Evolutionary conservation across 2,797 vertebrate species (phyloP), one percentile per base, ranked within the genome.

Genomic region (Diceros bicornis): DNA sequence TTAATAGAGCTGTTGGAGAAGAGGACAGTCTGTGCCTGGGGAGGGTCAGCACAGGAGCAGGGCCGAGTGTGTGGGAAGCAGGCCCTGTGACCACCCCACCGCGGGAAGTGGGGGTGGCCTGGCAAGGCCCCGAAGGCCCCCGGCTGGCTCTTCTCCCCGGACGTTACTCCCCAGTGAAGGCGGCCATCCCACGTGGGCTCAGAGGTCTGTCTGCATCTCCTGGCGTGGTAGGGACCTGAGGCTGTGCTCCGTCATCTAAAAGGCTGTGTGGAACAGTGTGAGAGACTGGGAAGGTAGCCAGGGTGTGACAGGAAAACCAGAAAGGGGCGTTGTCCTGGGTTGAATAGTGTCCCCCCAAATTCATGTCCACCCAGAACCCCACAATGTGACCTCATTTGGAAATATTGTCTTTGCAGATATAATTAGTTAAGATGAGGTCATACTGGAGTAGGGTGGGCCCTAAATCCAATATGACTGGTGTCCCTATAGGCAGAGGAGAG

Each of bases 1-100:
- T 97, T 96, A 94, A 97, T 93, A 98, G 97, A 96, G 62, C 62
- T 7, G 9, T 47, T 66, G 5, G 7, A 10, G 47, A 11, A 94
- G 55, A 84, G 96, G 83, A 97, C 93, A n/a, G 79, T 3, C n/a
- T 74, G 96, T 97, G 86, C 96, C n/a, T 5, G 4, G 88, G 62
- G 57, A 92, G 25, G 57, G 77, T 72, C 32, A 41, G 8, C 61
- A 7, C 61, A 4, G 72, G 75, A 41, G 13, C 18, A 11, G 82
- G 91, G 37, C 64, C 0, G 9, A 21, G 25, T 32, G 82, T 81
- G 29, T 27, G 0, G 6, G 55, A 77, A 81, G 61, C 27, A 83
- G 34, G 75, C 55, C 74, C 92, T 1, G 32, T 92, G 97, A 96
- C 77, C n/a, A 27, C 13, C 84, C 37, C 23, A 1, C 55, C 7